Percentiles rank a stretch among this genome's conserved stretches.
These are phyloP conservation scores for Darevskia nairensis DNA, from an alignment of 2,797 vertebrate species.

Conservation along the genomic window DNA sequence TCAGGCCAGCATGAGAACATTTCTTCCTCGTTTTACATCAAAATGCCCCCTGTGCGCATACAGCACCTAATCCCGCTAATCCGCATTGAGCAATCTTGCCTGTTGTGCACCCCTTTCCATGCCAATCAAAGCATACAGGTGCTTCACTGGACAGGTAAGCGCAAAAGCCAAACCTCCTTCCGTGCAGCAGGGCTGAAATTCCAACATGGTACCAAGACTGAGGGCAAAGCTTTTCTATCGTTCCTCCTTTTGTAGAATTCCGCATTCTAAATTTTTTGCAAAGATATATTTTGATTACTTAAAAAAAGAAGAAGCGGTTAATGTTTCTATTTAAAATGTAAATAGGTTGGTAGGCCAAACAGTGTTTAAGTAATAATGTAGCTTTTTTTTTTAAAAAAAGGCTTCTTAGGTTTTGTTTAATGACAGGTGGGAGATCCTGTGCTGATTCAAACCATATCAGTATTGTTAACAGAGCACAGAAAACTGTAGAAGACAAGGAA, in stretches of 20 bases:
- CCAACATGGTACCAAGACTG: constrained; percentile 70
- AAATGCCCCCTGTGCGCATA: constrained; percentile 33
- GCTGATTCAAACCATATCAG: constrained; percentile 66
- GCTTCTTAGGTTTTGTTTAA: constrained; percentile 13
- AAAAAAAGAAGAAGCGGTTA: constrained; percentile 58
- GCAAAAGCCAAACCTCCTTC: constrained; percentile 37
- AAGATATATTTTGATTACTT: constrained; percentile 84
- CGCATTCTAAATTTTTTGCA: constrained; percentile 78
- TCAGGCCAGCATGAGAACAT: constrained; percentile 5
- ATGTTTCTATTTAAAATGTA: constrained; percentile 83
- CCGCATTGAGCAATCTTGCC: constrained; percentile 55
- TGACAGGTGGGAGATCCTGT: constrained; percentile 58
- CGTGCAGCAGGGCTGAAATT: constrained; percentile 29
- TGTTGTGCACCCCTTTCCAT: constrained; percentile 36
- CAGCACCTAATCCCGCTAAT: constrained; percentile 44
- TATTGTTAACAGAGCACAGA: constrained; percentile 43
- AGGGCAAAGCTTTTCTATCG: constrained; percentile 71
- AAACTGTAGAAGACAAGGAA: neutral
- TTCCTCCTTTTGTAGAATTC: constrained; percentile 79
- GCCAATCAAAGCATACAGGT: constrained; percentile 26
- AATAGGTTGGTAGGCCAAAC: constrained; percentile 76
- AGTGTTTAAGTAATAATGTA: constrained; percentile 72
- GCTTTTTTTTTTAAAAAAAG: constrained; percentile 61
- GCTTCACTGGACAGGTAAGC: constrained; percentile 60
- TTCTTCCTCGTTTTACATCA: constrained; percentile 39